Conservation (phyloP, 2,113 vertebrate genomes). For the Tachycineta bicolor region DNA sequence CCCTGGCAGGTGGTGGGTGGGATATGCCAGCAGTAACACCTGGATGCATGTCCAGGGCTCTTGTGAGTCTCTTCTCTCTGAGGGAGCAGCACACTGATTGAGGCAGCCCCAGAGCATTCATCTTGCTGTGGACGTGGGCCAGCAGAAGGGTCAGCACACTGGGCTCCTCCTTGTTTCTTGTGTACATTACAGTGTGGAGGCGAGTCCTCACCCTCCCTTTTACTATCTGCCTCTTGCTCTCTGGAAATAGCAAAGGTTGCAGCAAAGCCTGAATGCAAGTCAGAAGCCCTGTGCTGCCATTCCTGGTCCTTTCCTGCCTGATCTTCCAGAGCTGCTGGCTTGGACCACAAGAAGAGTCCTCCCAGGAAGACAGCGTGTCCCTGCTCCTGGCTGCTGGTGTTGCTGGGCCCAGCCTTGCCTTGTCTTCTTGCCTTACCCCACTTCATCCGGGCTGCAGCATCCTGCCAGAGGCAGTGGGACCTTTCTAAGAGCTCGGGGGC, state of each 20-base stretch:
- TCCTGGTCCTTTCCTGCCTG: not conserved
- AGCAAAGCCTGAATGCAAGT: not conserved
- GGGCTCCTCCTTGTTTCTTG: constrained; percentile 19
- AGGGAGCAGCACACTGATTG: not conserved
- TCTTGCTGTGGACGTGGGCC: not conserved
- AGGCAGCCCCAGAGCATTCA: not conserved
- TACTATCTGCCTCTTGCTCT: not conserved
- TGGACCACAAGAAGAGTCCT: fast-evolving
- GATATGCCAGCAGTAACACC: not conserved
- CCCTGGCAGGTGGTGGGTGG: not conserved
- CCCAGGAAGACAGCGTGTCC: not conserved
- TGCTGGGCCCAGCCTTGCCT: not conserved
- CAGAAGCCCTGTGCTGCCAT: not conserved
- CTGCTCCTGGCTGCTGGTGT: not conserved
- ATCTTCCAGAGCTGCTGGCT: not conserved
- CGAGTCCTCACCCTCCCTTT: not conserved
- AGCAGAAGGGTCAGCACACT: not conserved
- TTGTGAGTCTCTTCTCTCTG: not conserved
- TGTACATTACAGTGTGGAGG: constrained; percentile 1
- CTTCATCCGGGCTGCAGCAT: fast-evolving
- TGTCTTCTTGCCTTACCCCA: fast-evolving
- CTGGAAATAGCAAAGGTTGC: constrained; percentile 30
- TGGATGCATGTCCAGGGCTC: not conserved
- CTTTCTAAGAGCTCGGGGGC: not conserved
- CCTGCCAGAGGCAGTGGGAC: fast-evolving